A percentile compares a stretch with the other conserved stretches of the same genome.
Conservation (phyloP, 2,888 invertebrate genomes). For the Nebria salina region DNA sequence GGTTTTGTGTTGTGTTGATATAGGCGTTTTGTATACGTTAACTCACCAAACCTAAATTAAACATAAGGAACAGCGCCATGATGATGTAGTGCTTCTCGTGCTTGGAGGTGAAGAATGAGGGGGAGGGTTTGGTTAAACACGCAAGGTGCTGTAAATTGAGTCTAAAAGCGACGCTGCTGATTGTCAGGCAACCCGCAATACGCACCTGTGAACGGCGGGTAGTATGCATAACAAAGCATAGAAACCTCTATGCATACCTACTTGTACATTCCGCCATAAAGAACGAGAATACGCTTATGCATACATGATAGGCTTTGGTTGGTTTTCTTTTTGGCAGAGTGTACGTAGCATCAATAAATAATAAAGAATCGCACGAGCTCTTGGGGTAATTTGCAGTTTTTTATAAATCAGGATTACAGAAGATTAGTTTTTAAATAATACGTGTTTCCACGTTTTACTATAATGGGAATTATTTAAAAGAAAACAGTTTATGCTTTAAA, state of each 20-base stretch:
- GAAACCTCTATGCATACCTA: neutral
- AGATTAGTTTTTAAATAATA: neutral
- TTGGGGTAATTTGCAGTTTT: neutral
- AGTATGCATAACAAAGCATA: neutral
- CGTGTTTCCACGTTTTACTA: neutral
- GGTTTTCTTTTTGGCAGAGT: neutral
- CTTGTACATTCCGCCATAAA: neutral
- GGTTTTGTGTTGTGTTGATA: neutral
- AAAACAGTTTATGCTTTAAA: neutral
- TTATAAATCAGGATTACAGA: neutral
- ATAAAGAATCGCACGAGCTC: neutral
- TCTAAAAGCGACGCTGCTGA: conserved; percentile 10
- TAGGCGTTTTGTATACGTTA: neutral
- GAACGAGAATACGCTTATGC: neutral
- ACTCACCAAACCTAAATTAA: neutral
- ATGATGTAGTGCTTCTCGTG: neutral
- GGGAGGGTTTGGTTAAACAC: neutral
- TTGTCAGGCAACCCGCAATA: conserved; percentile 13
- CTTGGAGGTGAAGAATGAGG: neutral
- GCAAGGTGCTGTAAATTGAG: conserved; percentile 12
- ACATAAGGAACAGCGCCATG: neutral
- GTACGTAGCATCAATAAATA: conserved; percentile 1
- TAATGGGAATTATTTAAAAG: neutral
- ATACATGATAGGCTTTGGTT: neutral
- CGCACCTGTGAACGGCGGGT: conserved; percentile 9